Conservation (phyloP, 2,797 vertebrate species). For the Carapus acus region DNA sequence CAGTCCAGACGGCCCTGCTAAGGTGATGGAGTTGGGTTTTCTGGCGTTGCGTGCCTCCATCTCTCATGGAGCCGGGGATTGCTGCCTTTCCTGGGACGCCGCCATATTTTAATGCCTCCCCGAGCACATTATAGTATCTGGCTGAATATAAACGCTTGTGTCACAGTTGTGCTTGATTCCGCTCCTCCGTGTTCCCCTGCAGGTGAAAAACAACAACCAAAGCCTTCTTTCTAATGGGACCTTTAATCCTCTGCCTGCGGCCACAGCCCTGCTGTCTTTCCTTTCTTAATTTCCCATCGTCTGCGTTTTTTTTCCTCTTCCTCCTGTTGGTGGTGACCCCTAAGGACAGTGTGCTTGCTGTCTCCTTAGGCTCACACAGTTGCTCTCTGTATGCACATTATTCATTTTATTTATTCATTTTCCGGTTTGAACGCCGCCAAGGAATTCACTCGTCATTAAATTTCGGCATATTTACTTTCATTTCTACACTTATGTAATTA, state of each 20-base stretch:
- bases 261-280: not conserved
- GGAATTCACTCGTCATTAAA: not conserved
- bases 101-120: conserved; percentile 8
- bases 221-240: conserved; percentile 6
- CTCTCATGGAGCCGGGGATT: conserved; percentile 11
- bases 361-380: not conserved
- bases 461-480: too few relatives aligned
- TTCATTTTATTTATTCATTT: not conserved
- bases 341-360: not conserved
- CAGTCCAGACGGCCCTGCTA: not conserved
- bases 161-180: conserved; percentile 17
- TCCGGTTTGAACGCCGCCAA: not conserved
- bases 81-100: conserved; percentile 16
- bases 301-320: not conserved
- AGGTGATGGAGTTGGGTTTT: conserved; percentile 8
- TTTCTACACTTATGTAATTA: too few relatives aligned
- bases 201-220: conserved; percentile 14
- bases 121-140: conserved; percentile 17
- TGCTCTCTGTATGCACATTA: not conserved
- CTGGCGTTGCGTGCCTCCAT: conserved; percentile 20
- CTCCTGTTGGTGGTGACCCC: not conserved
- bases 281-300: not conserved
- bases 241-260: conserved; percentile 10
- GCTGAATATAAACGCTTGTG: conserved; percentile 26
- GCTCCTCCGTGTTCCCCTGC: conserved; percentile 2